Percentiles rank a stretch among this genome's conserved stretches.
Evolutionary conservation across 2,113 vertebrate species (phyloP).

Genomic region (Lampris incognitus): DNA sequence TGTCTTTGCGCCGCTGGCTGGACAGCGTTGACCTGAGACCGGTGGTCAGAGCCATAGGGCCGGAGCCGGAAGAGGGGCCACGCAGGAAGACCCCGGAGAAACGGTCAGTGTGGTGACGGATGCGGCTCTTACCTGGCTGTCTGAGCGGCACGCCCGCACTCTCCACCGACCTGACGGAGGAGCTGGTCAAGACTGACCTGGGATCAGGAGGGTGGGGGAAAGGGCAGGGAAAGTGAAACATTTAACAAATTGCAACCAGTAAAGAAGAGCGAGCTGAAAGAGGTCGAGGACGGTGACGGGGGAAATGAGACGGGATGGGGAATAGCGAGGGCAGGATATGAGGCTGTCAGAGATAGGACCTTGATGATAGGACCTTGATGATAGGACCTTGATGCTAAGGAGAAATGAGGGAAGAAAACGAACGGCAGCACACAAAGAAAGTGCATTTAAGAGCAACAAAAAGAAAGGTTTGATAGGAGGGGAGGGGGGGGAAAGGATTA

Average conservation of each 20-base stretch:
- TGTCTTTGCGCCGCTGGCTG: slow-evolving; percentile 57
- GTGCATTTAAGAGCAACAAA: no score
- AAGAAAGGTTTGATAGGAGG: no score
- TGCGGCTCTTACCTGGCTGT: slow-evolving; percentile 77
- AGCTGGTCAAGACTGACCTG: slow-evolving; percentile 77
- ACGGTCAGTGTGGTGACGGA: slow-evolving; percentile 79
- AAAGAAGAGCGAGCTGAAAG: not conserved
- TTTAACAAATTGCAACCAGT: not conserved
- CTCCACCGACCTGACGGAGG: slow-evolving; percentile 68
- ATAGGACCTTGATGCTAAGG: no score
- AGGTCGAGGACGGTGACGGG: not conserved
- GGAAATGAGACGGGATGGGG: not conserved
- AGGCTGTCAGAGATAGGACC: not conserved
- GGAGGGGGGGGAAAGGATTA: not conserved
- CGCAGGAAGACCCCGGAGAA: slow-evolving; percentile 82
- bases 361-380: no score
- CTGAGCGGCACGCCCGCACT: slow-evolving; percentile 52
- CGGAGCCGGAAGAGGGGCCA: slow-evolving; percentile 41
- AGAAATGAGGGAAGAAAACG: no score
- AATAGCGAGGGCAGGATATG: not conserved
- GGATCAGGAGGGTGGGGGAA: not conserved
- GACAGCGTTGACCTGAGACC: slow-evolving; percentile 58
- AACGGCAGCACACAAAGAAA: no score
- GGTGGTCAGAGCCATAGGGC: slow-evolving; percentile 48
- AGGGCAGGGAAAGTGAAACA: not conserved